Evolutionary conservation across 2,888 invertebrate genomes (phyloP).

Genomic region (Mactromeris polynyma): DNA sequence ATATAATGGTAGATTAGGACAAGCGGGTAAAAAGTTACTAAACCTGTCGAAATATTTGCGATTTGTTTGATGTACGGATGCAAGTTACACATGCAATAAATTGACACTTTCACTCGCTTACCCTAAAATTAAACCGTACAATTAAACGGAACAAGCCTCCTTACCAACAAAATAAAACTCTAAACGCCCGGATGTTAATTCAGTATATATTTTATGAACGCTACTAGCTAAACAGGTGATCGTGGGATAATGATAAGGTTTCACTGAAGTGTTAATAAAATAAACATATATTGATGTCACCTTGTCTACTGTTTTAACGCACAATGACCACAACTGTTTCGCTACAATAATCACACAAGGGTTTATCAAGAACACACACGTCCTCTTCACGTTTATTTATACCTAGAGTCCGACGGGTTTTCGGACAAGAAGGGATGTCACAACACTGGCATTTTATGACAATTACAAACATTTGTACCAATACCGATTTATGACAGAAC

Average conservation of each 20-base stretch:
- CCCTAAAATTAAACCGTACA: not conserved
- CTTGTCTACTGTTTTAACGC: slow-evolving; percentile 1
- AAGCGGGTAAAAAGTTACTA: not conserved
- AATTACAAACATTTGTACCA: slow-evolving; percentile 58
- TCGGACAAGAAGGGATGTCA: slow-evolving; percentile 21
- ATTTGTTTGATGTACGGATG: not conserved
- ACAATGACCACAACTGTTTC: not conserved
- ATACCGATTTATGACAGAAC: slow-evolving; percentile 41
- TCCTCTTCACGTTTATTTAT: not conserved
- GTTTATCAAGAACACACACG: not conserved
- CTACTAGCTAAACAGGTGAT: not conserved
- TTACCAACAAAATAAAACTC: not conserved
- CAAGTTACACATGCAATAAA: not conserved
- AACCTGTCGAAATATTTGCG: not conserved
- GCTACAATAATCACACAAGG: not conserved
- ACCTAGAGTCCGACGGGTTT: not conserved
- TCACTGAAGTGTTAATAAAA: slow-evolving; percentile 9
- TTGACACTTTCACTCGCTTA: not conserved
- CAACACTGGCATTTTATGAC: slow-evolving; percentile 51
- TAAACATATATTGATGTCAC: not conserved
- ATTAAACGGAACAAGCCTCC: not conserved
- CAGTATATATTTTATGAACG: not conserved
- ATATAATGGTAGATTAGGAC: slow-evolving; percentile 26
- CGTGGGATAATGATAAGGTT: not conserved
- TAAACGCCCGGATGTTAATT: not conserved